Conservation (phyloP, 2,797 vertebrate genomes). For the Leptodactylus fallax region DNA sequence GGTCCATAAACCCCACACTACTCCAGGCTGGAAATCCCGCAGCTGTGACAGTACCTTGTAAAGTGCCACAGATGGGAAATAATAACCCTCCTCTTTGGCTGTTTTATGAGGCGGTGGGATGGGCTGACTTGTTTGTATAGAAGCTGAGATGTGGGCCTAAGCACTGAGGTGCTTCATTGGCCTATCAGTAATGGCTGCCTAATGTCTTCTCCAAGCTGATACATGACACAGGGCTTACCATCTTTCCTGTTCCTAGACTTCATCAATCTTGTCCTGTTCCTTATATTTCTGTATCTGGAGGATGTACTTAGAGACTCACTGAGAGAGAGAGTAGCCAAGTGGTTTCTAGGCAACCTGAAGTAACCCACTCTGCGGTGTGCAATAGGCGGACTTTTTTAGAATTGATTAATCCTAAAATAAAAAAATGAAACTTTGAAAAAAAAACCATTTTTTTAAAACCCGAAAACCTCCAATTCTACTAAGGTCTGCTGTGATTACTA, state of each 20-base stretch:
- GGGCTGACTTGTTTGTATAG: not conserved
- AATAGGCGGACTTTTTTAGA: too few species aligned
- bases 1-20: not conserved
- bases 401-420: too few species aligned
- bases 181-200: too few species aligned
- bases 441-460: too few species aligned
- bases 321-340: not conserved
- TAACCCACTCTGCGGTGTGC: too few species aligned
- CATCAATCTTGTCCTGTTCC: not conserved
- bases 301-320: not conserved
- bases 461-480: too few species aligned
- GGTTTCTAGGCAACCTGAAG: too few species aligned
- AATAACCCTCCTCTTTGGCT: not conserved
- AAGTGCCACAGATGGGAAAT: not conserved
- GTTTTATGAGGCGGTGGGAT: not conserved
- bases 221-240: not conserved
- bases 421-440: too few species aligned
- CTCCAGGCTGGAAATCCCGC: conserved; percentile 2
- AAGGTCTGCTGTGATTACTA: too few species aligned
- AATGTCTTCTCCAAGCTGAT: not conserved
- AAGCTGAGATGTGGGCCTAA: not conserved
- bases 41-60: conserved; percentile 7
- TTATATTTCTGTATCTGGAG: not conserved
- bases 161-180: too few species aligned
- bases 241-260: not conserved